Base-by-base conservation (phyloP, 2,888 invertebrate genomes). In the Oegoconia quadripuncta region DNA sequence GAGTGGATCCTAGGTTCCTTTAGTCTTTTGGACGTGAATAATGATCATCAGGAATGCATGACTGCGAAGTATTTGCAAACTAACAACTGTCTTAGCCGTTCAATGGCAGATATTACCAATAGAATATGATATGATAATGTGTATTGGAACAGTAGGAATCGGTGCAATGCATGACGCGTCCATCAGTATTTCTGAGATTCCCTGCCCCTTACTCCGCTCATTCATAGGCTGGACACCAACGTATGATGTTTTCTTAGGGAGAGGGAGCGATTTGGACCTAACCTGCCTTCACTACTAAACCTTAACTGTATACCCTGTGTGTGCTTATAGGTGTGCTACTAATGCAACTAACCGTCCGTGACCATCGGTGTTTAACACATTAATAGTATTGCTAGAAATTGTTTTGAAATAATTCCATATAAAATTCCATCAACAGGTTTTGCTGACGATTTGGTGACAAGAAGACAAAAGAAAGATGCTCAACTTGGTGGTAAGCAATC, bases 401-500 rank as follows among this genome's bases (percentile, higher is more conserved):
- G 17, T 25, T 29, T 17, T 32, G 16, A n/a, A 32, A 41, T 27
- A 42, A 37, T 17, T 36, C 17, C 39, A 37, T 34, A 37, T 35
- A 15, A 36, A 25, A 39, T 50, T 56, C 50, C 56, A 44, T 64
- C 44, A 15, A 55, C 78, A 88, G 88, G 88, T 71, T 86, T 88
- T 78, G 86, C 86, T 59, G 88, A 88, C 59, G 88, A 88, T 64
- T 65, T 86, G 60, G 88, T 88, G 48, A 87, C 86, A 17, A 76
- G 87, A 68, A 74, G 88, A 70, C 87, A 86, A 54, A 88, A 88
- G 60, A 88, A 88, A 63, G 84, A 88, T 67, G 82, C 87, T 52
- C 87, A 82, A 68, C 71, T 88, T 50, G 88, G 88, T 65, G 88
- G 88, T 88, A 44, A 69, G 80, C 72, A 52, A 34, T 46, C 3